Evolutionary conservation across 2,113 vertebrate species (phyloP).

Genomic region (Halcyon senegalensis): DNA sequence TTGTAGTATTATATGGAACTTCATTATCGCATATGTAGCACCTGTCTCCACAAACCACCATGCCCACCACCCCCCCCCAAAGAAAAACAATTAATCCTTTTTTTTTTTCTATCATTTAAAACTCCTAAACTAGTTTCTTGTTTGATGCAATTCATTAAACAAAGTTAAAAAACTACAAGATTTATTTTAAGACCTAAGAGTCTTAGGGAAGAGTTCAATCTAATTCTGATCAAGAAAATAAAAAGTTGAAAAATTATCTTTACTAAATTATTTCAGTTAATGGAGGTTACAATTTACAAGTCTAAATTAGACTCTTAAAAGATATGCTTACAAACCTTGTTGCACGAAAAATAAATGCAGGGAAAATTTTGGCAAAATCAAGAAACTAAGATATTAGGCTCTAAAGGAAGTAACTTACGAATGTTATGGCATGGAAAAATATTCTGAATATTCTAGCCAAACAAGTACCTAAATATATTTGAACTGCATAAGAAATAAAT

Average conservation of each 20-base stretch:
- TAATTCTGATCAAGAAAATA: not conserved
- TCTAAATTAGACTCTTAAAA: not conserved
- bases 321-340: not conserved
- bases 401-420: not conserved
- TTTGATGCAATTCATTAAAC: not conserved
- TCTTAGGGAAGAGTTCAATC: not conserved
- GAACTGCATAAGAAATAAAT: not conserved
- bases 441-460: not conserved
- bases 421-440: not conserved
- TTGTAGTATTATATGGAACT: conserved; percentile 83
- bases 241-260: not conserved
- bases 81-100: conserved; percentile 49
- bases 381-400: not conserved
- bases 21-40: conserved; percentile 93
- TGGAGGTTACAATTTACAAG: not conserved
- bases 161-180: not conserved
- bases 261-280: not conserved
- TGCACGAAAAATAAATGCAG: not conserved
- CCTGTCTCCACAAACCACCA: conserved; percentile 71
- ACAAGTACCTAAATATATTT: not conserved
- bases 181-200: not conserved
- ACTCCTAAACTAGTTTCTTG: not conserved
- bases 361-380: not conserved
- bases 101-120: not conserved
- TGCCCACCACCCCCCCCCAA: not conserved